Conservation (phyloP, 2,797 vertebrate species). For the Strix occidentalis region DNA sequence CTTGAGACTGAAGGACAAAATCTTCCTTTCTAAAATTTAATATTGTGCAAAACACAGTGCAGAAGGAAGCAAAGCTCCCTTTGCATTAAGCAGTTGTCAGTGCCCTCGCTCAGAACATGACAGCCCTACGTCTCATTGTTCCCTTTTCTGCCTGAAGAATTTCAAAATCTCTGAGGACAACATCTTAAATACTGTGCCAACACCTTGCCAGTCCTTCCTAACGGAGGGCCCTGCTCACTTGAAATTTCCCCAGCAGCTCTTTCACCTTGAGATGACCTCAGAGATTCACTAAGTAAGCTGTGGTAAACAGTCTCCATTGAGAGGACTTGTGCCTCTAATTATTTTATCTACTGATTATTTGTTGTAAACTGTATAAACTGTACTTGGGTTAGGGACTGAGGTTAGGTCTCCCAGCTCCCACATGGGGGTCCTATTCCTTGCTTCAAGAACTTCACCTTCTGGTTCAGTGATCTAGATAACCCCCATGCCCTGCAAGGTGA, state of each 20-base stretch:
- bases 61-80: not conserved
- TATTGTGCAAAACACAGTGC: not conserved
- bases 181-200: not conserved
- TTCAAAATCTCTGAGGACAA: not conserved
- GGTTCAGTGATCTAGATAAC: not conserved
- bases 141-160: not conserved
- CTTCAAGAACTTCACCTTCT: not conserved
- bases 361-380: not conserved
- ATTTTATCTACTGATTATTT: not conserved
- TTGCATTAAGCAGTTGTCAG: not conserved
- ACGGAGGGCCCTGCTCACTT: not conserved
- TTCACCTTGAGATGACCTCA: not conserved
- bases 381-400: not conserved
- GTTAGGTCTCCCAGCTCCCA: not conserved
- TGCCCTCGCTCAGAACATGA: not conserved
- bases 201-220: not conserved
- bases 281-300: not conserved
- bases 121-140: not conserved
- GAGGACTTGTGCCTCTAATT: not conserved
- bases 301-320: not conserved
- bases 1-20: not conserved
- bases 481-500: not conserved
- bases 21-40: not conserved
- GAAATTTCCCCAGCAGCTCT: not conserved
- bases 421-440: not conserved